A percentile compares a stretch with the other conserved stretches of the same genome.
phyloP scores from a whole-genome alignment of 1,140 invertebrate species.

The Bombyx mori region DNA sequence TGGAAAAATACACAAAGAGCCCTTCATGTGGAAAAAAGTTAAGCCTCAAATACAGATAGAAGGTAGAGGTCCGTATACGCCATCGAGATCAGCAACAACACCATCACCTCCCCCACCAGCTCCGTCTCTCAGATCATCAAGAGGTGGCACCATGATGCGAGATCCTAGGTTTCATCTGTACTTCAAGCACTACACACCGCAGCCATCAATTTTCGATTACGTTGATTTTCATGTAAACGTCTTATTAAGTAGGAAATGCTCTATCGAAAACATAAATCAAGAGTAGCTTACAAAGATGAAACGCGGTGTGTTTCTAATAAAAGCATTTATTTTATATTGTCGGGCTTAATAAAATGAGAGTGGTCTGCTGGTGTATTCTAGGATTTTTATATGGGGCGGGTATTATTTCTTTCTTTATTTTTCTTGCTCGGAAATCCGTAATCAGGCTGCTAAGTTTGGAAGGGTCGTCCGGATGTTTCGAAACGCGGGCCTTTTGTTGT shows the following conservation, averaged over 20 bases:
- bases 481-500: slow-evolving; percentile 68
- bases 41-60: slow-evolving; percentile 19
- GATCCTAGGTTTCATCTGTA: slow-evolving; percentile 58
- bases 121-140: slow-evolving; percentile 20
- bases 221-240: slow-evolving; percentile 61
- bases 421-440: slow-evolving; percentile 68
- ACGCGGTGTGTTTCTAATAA: neutral
- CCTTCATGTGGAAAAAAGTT: slow-evolving; percentile 52
- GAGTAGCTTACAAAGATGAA: slow-evolving; percentile 15
- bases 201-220: slow-evolving; percentile 56
- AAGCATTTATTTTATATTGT: slow-evolving; percentile 6
- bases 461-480: slow-evolving; percentile 66
- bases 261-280: slow-evolving; percentile 38
- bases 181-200: slow-evolving; percentile 51
- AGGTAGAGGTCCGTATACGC: slow-evolving; percentile 41
- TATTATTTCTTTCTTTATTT: slow-evolving; percentile 53
- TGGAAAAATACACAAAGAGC: slow-evolving; percentile 40
- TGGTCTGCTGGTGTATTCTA: slow-evolving; percentile 45
- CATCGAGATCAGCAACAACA: slow-evolving; percentile 13
- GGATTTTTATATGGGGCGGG: slow-evolving; percentile 36
- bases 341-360: slow-evolving; percentile 24
- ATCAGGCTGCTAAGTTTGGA: slow-evolving; percentile 69
- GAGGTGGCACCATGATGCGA: slow-evolving; percentile 20
- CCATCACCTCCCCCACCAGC: slow-evolving; percentile 19
- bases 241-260: slow-evolving; percentile 42